Evolutionary conservation across 2,113 vertebrate genomes (phyloP).

Genomic region (Taxidea taxus): DNA sequence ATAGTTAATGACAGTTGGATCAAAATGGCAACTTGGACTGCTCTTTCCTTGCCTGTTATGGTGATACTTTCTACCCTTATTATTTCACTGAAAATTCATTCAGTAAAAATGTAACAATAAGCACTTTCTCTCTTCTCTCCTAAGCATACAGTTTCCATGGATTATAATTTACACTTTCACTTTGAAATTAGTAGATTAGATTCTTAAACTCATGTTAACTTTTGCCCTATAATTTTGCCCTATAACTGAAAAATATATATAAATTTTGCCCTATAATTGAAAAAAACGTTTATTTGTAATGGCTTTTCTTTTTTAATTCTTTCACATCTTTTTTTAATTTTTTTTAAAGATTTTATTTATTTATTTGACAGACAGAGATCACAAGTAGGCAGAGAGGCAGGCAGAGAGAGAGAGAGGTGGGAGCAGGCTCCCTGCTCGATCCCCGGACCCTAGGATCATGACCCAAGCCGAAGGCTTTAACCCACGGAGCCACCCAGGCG

Average conservation of each 20-base stretch:
- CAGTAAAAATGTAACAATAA: conserved; percentile 22
- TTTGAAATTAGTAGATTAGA: conserved; percentile 17
- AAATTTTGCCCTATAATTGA: not conserved
- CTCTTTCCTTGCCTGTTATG: not conserved
- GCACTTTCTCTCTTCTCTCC: not conserved
- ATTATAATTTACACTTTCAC: not conserved
- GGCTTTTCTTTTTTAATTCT: not conserved
- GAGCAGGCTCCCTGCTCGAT: too few relatives aligned
- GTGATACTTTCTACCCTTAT: not conserved
- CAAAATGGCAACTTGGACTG: not conserved
- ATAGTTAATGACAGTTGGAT: not conserved
- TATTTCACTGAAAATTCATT: not conserved
- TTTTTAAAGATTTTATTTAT: too few relatives aligned
- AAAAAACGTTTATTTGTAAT: not conserved
- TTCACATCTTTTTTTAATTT: not conserved
- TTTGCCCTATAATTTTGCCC: not conserved
- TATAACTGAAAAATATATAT: not conserved
- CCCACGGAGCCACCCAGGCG: too few relatives aligned
- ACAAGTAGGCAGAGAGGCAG: too few relatives aligned
- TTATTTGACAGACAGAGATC: too few relatives aligned
- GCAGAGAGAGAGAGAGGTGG: too few relatives aligned
- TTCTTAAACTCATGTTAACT: conserved; percentile 23
- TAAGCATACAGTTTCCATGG: not conserved
- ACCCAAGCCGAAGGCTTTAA: too few relatives aligned
- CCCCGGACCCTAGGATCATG: too few relatives aligned